Evolutionary conservation across 2,888 invertebrate species (phyloP), one percentile per base, ranked within the genome.

Genomic region (Agonum fuliginosum): DNA sequence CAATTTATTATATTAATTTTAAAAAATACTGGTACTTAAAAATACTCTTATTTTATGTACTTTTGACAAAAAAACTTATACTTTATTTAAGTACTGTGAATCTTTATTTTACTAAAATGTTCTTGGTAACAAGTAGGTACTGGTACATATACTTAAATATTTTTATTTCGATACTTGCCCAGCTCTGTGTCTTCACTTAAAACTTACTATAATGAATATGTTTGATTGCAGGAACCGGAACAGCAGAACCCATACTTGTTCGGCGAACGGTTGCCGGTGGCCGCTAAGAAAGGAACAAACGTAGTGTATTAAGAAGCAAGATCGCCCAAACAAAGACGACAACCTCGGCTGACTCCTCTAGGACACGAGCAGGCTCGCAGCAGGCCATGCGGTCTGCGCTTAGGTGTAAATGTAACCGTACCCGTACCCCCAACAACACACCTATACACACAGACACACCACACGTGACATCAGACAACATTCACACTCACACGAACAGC

Each of bases 211-310:
- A n/a, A n/a, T n/a, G n/a, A n/a, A n/a, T n/a, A n/a, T n/a, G n/a
- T n/a, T n/a, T n/a, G n/a, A n/a, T 88, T 91, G 80, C 89, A 94
- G 93, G 89, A 90, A 80, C 88, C 89, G 12, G 80, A 67, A 27
- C 74, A 80, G n/a, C 75, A 78, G 67, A 97, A 97, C 88, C 97
- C 97, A 6, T 97, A 91, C 84, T 89, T 97, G 82, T 90, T 90
- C 82, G 97, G 97, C 41, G 95, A 96, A 83, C 94, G 94, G 82
- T 89, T 97, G 79, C 96, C 97, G 6, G 94, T 97, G 80, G 97
- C 97, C 41, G 97, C 97, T 75, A 97, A 97, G 87, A 97, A 97
- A 87, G 96, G 96, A 82, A 93, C 93, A 84, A 91, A 93, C 83
- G 91, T 95, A 1, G 81, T 85, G 78, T 87, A 87, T 79, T 89